phyloP scores from a whole-genome alignment of 92 coral and sea anemone species.

The Isaurus tuberculatus region DNA sequence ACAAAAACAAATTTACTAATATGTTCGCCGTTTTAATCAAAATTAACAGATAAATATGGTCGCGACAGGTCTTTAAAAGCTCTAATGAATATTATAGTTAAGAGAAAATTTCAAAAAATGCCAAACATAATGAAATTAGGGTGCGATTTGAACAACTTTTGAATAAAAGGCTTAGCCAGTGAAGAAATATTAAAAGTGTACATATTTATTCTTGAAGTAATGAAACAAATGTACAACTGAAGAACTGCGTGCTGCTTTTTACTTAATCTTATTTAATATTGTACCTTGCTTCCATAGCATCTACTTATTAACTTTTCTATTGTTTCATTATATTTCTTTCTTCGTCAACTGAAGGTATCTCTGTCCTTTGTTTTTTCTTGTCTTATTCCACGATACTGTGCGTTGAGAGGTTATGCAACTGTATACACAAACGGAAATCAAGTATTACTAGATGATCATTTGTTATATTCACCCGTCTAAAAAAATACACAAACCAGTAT shows the following conservation, averaged over 20 bases:
- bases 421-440: no score
- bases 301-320: no score
- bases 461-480: not conserved
- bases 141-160: not conserved
- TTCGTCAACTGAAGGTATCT: no score
- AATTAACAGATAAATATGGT: not conserved
- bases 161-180: not conserved
- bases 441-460: no score
- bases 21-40: not conserved
- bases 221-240: not conserved
- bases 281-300: no score
- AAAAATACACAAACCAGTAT: not conserved
- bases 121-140: not conserved
- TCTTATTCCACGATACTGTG: not conserved
- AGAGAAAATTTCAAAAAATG: not conserved
- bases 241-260: not conserved
- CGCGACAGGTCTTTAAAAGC: not conserved
- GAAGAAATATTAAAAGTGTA: constrained; percentile 28
- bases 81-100: constrained; percentile 8
- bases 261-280: not conserved
- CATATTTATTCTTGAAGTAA: not conserved
- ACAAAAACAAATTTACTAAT: not conserved
- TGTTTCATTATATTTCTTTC: no score
- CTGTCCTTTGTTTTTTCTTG: no score
- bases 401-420: not conserved